Percentiles rank a stretch among this genome's conserved stretches.
Conservation (phyloP, 2,888 invertebrate genomes). For the Anthrax anthrax region DNA sequence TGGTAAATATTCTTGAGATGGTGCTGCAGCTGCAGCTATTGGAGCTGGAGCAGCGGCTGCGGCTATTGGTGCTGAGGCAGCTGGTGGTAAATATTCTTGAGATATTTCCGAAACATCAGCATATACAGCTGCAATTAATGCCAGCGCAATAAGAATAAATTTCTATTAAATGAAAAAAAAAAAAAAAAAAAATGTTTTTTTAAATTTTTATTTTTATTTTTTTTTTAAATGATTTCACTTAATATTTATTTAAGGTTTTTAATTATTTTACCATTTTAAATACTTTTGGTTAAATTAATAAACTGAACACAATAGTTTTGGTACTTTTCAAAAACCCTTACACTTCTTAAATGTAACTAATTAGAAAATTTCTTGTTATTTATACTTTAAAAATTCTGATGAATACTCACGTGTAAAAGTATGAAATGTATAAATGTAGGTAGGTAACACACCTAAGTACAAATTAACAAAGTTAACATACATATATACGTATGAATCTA, state of each 20-base stretch:
- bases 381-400: neutral
- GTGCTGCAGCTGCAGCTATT: neutral
- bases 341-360: neutral
- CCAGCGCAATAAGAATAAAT: constrained; percentile 1
- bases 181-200: neutral
- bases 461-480: too few species aligned
- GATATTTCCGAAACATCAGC: constrained; percentile 4
- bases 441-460: too few species aligned
- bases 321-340: constrained; percentile 1
- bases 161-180: neutral
- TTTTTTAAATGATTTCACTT: neutral
- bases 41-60: neutral
- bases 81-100: constrained; percentile 3
- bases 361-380: neutral
- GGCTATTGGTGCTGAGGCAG: neutral
- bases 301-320: too few species aligned
- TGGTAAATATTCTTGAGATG: neutral
- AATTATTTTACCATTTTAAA: too few species aligned
- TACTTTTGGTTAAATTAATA: neutral
- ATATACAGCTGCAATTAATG: neutral
- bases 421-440: too few species aligned
- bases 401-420: too few species aligned
- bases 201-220: neutral
- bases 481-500: too few species aligned
- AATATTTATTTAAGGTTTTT: neutral